Evolutionary conservation across 2,888 invertebrate genomes (phyloP), one percentile per base, ranked within the genome.

Genomic region (Gerris lacustris): DNA sequence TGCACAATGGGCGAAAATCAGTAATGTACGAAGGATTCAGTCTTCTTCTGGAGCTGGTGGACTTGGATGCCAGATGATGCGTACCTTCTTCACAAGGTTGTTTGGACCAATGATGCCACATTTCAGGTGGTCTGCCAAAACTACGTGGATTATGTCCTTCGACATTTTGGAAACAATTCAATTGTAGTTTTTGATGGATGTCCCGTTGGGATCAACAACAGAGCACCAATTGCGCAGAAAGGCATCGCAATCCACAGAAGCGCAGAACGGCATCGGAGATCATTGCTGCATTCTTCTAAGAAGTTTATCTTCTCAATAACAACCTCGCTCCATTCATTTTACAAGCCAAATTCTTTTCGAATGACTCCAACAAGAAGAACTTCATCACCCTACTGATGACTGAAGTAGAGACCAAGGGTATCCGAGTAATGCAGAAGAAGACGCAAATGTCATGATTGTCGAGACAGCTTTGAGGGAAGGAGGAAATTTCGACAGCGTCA

Each of bases 61-160:
- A 67, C 45, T 66, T 71, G 17, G 67, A 66, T n/a, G 45, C 43
- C 63, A 63, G 63, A 62, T 62, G 44, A 55, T 67, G 6, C 9
- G 70, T 64, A 18, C 17, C 68, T 71, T 7, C 43, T 71, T 11
- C 68, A 71, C 44, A 70, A 45, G 55, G 76, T 77, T 67, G 75
- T 77, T 44, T 79, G 78, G 78, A 70, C 72, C 63, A 67, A 68
- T 31, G 47, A 62, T 66, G 68, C 43, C 66, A 70, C 70, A 44
- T 70, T 70, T 66, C 63, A 67, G 63, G n/a, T 44, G 44, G 66
- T 70, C 64, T 70, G 17, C 45, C 66, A 72, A 66, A 44, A 67
- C 45, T 73, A 73, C 67, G 43, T 71, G 44, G 45, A n/a, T n/a
- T n/a, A n/a, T 18, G 17, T 69, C n/a, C n/a, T 63, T 66, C 71